A percentile compares a stretch with the other conserved stretches of the same genome.
These are phyloP conservation scores for Poeciliopsis gracilis DNA, from an alignment of 2,797 vertebrate species.

Conservation along the genomic window DNA sequence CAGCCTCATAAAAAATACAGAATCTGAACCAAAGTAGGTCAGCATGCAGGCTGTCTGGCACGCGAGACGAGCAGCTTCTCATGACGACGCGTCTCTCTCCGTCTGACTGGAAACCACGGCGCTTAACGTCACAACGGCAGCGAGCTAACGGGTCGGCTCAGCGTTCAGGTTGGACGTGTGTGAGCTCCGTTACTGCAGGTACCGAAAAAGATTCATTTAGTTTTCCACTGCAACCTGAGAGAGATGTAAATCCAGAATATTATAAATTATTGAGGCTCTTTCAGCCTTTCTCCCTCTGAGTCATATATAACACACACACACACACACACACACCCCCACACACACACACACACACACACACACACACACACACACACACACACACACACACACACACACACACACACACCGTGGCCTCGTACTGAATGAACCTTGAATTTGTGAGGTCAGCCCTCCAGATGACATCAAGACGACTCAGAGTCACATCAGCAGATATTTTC, in stretches of 20 bases:
- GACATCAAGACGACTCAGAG: too few species aligned
- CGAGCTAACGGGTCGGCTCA: not conserved
- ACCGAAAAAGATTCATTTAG: slow-evolving; percentile 6
- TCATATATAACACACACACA: slow-evolving; percentile 24
- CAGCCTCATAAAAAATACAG: slow-evolving; percentile 65
- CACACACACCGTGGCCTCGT: too few species aligned
- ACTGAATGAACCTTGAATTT: too few species aligned
- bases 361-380: not conserved
- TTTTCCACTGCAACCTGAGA: not conserved
- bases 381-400: slow-evolving; percentile 17
- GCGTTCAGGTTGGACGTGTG: not conserved
- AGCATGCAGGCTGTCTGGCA: slow-evolving; percentile 55
- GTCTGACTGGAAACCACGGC: not conserved
- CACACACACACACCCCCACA: slow-evolving; percentile 8
- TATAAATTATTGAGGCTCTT: slow-evolving; percentile 60
- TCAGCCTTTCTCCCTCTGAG: slow-evolving; percentile 18
- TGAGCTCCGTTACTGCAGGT: slow-evolving; percentile 15
- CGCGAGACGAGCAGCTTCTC: slow-evolving; percentile 23
- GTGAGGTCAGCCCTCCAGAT: too few species aligned
- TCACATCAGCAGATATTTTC: too few species aligned
- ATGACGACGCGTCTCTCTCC: slow-evolving; percentile 17
- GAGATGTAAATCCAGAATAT: slow-evolving; percentile 25
- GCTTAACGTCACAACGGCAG: slow-evolving; percentile 1
- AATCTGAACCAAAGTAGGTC: slow-evolving; percentile 64
- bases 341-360: slow-evolving; percentile 9